These are phyloP conservation scores for Dolomedes plantarius DNA, from an alignment of 2,888 invertebrate genomes.

Conservation along the genomic window DNA sequence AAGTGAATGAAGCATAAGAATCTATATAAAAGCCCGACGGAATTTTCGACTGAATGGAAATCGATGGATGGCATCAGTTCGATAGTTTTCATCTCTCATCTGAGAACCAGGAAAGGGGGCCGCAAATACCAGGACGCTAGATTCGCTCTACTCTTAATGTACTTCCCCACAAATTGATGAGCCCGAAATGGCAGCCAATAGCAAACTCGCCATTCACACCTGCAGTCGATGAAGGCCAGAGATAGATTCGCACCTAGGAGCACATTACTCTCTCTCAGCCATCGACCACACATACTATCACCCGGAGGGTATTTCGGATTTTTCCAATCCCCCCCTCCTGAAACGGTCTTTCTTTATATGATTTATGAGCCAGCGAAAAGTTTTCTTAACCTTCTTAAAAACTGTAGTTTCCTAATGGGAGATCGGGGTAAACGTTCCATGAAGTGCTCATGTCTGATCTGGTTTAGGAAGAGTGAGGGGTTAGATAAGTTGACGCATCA, in stretches of 20 bases:
- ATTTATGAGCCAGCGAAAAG: conserved; percentile 40
- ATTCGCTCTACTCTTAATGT: conserved; percentile 54
- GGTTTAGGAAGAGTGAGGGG: neutral
- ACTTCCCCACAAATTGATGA: conserved; percentile 62
- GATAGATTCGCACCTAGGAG: conserved; percentile 37
- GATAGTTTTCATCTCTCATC: conserved; percentile 68
- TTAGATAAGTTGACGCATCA: conserved; percentile 12
- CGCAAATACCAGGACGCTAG: conserved; percentile 4
- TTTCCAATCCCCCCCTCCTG: neutral
- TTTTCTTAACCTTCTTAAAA: conserved; percentile 26
- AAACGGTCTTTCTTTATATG: conserved; percentile 39
- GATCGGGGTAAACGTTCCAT: conserved; percentile 7
- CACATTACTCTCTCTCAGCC: neutral
- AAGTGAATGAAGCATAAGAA: conserved; percentile 15
- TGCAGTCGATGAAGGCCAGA: conserved; percentile 57
- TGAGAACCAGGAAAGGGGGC: too few relatives aligned
- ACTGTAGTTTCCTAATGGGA: conserved; percentile 33
- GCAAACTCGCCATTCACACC: conserved; percentile 63
- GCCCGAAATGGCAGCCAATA: conserved; percentile 50
- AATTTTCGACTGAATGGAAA: conserved; percentile 58
- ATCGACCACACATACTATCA: conserved; percentile 19
- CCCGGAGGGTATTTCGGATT: neutral
- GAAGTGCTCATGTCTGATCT: conserved; percentile 2
- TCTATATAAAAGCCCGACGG: conserved; percentile 58
- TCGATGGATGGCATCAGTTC: conserved; percentile 59